Base-by-base conservation (phyloP, 2,113 vertebrate species). In the Myotis davidii region DNA sequence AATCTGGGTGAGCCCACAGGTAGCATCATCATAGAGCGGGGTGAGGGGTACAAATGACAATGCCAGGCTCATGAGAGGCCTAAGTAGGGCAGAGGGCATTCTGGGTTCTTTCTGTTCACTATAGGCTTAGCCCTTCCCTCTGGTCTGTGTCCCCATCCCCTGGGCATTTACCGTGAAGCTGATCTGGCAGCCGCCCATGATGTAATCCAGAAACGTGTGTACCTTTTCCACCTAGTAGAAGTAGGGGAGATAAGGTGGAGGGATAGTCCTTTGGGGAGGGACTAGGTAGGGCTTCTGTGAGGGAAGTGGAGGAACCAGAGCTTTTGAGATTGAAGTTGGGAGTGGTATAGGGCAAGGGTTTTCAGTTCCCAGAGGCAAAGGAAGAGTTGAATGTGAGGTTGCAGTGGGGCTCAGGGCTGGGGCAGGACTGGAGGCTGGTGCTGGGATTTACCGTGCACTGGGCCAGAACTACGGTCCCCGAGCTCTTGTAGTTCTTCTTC, bases 401-500 rank as follows among this genome's bases (percentile, higher is more conserved):
- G 50, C 64, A 14, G 56, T 20, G 21, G 64, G n/a, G 73, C 29
- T 12, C 25, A 2, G 81, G n/a, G 23, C 9, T n/a, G 61, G 34
- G 54, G 56, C 17, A 32, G 70, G 34, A 10, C 6, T 16, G 37
- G 81, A 65, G 61, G 54, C 9, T 5, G 70, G n/a, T 64, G 16
- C 27, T 23, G 54, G 76, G 23, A 8, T 89, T 95, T 96, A 98
- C 98, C 84, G 96, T 97, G 84, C 98, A 98, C 82, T 97, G 98
- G 37, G 92, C 90, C 90, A 98, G 97, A 2, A 98, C 95, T 0
- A 98, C 93, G 0, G 90, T 97, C 5, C 98, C 98, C 0, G 98
- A 98, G 90, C 98, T 98, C 95, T 97, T 98, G 95, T 98, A 98
- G 45, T 98, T 94, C 93, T 98, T 98, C 95, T 98, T 98, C 97